Evolutionary conservation across 2,113 vertebrate species (phyloP), one percentile per base, ranked within the genome.

Genomic region (Phyllopteryx taeniolatus): DNA sequence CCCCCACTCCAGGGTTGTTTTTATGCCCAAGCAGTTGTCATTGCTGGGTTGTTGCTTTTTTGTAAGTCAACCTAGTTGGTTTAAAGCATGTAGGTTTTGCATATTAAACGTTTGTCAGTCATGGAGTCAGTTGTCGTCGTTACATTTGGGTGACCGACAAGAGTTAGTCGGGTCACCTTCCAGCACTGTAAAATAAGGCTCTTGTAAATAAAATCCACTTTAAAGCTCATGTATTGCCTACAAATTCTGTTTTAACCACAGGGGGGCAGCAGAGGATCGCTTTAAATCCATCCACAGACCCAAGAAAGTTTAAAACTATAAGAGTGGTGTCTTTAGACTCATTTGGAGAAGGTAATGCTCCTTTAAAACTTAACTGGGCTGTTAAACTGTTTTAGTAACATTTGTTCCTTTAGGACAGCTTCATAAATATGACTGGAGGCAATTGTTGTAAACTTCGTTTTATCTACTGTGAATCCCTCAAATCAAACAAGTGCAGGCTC

Each of bases 121-220:
- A 66, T 59, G 0, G 67, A 81, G 83, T 87, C 71, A 5, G 70
- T 74, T 62, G 76, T 78, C 76, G 67, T 79, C 76, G 67, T 79
- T 83, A 44, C 13, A 59, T 63, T 14, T 81, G 67, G 9, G 19
- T 65, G 73, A 12, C 62, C n/a, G 0, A 63, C 33, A 15, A 8
- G 27, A 27, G 60, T 67, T 71, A 60, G 66, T 73, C 53, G 68
- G 78, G 13, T 47, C 66, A 56, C 66, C 79, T 86, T 46, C 2
- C 42, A 65, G 86, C 85, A 85, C 83, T 89, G 81, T 89, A 87
- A 84, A 83, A 71, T 82, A 78, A 79, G 68, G 73, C 84, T 89
- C 83, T 87, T 89, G 89, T 91, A 90, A 91, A 90, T 90, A 91
- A 90, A 90, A 73, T 73, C 33, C 49, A 71, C 44, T 81, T 83